Base-by-base conservation (phyloP, 2,113 vertebrate genomes). In the Puntigrus tetrazona region DNA sequence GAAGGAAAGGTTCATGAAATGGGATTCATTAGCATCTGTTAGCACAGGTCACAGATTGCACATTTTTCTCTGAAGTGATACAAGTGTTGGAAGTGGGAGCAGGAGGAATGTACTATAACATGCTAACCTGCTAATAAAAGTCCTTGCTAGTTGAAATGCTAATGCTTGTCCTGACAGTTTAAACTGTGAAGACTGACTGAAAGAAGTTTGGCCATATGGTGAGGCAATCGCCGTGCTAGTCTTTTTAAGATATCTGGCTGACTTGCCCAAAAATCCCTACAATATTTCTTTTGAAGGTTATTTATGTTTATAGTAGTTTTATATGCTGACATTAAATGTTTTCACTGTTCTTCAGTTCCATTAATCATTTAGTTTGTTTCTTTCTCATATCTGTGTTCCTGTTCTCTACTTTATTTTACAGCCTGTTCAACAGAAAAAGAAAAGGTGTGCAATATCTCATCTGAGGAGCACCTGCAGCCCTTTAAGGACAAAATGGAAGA, bases 401-500 rank as follows among this genome's bases (percentile, higher is more conserved):
- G 1, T 78, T 41, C 55, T 78, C 31, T 50, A 72, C 65, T 80
- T 88, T 22, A 83, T 83, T 34, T 95, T 95, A 88, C 93, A 99
- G 97, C 86, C 13, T 99, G 98, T 88, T 95, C 96, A 36, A 90
- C 94, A 61, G 96, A 99, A 94, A 96, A 93, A 0, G 96, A 95
- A 79, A 98, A 97, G 87, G 96, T 99, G 86, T 98, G 95, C 93
- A 95, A 95, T 87, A 87, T 95, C 72, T 98, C 97, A 65, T 94
- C 96, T 70, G 93, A 95, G 85, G 96, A 97, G 65, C 95, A 96
- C 89, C 93, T 97, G 86, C 97, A 99, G 81, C 98, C 98, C 67
- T 99, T 98, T 93, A 97, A 97, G 93, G 94, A 96, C 87, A 97
- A 95, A 91, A 98, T 98, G 96, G 96, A 97, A 6, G 92, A 90